Conservation (phyloP, 2,888 invertebrate species). For the Syrphus vitripennis region DNA sequence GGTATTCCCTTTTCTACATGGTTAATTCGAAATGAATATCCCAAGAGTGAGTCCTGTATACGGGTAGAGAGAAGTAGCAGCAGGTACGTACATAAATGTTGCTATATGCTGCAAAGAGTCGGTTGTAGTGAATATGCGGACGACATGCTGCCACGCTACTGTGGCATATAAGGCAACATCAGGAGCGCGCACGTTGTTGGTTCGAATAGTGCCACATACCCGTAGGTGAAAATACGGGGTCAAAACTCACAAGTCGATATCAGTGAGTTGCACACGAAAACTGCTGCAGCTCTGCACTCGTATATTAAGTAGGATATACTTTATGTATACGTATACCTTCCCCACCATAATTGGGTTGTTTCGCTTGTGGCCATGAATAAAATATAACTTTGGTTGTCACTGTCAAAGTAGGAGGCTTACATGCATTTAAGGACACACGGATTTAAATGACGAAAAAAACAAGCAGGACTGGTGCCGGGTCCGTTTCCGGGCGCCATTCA, state of each 20-base stretch:
- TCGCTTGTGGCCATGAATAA: slow-evolving; percentile 70
- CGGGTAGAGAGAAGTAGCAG: neutral
- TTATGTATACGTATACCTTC: too few species aligned
- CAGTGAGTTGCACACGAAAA: neutral
- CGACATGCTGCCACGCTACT: neutral
- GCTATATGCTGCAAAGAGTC: neutral
- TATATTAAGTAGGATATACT: neutral
- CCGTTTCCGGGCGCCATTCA: slow-evolving; percentile 7
- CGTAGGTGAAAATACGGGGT: slow-evolving; percentile 44
- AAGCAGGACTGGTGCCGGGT: neutral
- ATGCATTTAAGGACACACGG: slow-evolving; percentile 61
- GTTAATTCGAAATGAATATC: slow-evolving; percentile 64
- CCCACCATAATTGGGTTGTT: slow-evolving; percentile 67
- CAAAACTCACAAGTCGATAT: slow-evolving; percentile 61
- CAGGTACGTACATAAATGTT: neutral
- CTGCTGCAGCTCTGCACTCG: slow-evolving; percentile 31
- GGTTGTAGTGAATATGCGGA: slow-evolving; percentile 7
- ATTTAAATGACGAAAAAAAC: slow-evolving; percentile 4
- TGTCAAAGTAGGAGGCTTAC: slow-evolving; percentile 64
- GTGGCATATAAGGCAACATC: neutral
- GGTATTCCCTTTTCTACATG: slow-evolving; percentile 63
- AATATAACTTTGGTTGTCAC: slow-evolving; percentile 65
- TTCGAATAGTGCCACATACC: slow-evolving; percentile 6
- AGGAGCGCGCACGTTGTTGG: neutral
- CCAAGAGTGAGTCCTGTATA: slow-evolving; percentile 19